Conservation (phyloP, 2,888 invertebrate species). For the Hirtodrosophila cameraria region DNA sequence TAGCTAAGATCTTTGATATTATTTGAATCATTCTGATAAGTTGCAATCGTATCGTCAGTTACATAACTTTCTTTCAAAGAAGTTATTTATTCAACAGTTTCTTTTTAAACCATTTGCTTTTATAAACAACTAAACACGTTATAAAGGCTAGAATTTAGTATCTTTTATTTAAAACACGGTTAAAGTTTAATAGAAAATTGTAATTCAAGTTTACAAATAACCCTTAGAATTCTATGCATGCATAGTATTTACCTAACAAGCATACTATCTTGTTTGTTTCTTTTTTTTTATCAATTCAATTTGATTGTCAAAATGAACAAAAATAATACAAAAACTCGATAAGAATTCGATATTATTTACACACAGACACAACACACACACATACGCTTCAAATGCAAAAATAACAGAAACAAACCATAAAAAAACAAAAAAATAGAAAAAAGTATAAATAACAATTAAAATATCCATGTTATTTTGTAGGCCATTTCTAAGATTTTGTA, state of each 20-base stretch:
- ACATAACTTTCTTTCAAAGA: no score
- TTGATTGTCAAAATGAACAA: constrained; percentile 40
- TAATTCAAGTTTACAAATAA: no score
- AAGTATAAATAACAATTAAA: neutral
- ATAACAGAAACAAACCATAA: neutral
- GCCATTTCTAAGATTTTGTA: neutral
- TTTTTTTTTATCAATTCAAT: constrained; percentile 20
- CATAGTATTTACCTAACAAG: neutral
- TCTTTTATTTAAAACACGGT: no score
- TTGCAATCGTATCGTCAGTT: neutral
- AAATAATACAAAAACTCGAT: constrained; percentile 30
- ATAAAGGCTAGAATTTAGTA: no score
- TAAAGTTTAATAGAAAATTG: no score
- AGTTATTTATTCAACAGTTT: no score
- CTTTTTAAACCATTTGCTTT: no score
- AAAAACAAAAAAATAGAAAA: no score
- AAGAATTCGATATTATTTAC: constrained; percentile 26
- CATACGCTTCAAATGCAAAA: neutral
- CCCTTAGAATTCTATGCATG: neutral
- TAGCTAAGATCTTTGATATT: neutral
- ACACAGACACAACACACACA: neutral
- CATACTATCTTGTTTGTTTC: neutral
- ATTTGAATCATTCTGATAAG: constrained; percentile 28
- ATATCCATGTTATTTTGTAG: neutral
- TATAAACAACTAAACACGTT: no score